Evolutionary conservation across 2,888 invertebrate genomes (phyloP).

Genomic region (Laspeyria flexula): DNA sequence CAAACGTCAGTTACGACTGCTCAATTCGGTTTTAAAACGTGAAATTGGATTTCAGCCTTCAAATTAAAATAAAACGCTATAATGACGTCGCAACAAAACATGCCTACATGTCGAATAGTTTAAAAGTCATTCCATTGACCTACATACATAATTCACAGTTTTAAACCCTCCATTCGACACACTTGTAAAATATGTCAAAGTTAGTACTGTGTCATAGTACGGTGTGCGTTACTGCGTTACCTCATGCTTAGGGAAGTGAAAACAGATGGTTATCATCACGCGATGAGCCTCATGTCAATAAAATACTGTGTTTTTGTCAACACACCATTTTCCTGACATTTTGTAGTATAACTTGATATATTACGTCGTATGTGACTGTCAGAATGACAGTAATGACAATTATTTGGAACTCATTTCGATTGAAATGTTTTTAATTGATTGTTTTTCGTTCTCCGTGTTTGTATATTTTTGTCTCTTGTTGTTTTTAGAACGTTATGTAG

Average conservation of each 20-base stretch:
- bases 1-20: too few relatives aligned
- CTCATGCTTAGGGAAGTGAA: slow-evolving; percentile 42
- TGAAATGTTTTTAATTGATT: too few relatives aligned
- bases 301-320: slow-evolving; percentile 21
- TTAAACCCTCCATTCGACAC: slow-evolving; percentile 27
- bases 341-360: slow-evolving; percentile 28
- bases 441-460: too few relatives aligned
- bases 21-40: too few relatives aligned
- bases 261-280: slow-evolving; percentile 52
- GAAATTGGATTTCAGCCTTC: too few relatives aligned
- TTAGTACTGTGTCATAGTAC: slow-evolving; percentile 29
- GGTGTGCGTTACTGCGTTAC: slow-evolving; percentile 18
- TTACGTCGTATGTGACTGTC: slow-evolving; percentile 7
- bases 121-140: slow-evolving; percentile 8
- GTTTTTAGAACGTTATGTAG: too few relatives aligned
- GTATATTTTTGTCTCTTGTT: too few relatives aligned
- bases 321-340: slow-evolving; percentile 35
- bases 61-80: too few relatives aligned
- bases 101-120: neutral
- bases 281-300: slow-evolving; percentile 41
- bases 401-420: too few relatives aligned
- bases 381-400: neutral
- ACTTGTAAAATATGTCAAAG: slow-evolving; percentile 37
- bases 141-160: slow-evolving; percentile 12
- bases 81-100: neutral